Evolutionary conservation across 2,888 invertebrate species (phyloP).

Genomic region (Oeneis ivallda): DNA sequence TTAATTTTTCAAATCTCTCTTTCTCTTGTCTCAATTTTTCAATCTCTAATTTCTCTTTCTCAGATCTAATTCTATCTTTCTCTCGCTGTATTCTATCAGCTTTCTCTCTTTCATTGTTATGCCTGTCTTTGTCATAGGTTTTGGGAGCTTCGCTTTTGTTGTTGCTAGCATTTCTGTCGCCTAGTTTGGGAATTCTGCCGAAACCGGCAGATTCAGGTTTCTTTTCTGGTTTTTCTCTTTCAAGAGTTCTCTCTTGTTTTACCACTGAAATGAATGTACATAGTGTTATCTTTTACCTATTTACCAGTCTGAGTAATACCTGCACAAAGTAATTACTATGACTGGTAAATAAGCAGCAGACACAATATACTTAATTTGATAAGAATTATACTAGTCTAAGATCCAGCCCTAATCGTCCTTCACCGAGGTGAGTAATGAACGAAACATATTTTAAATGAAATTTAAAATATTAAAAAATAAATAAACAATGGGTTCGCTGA

Average conservation of each 20-base stretch:
- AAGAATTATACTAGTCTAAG: no score
- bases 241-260: slow-evolving; percentile 58
- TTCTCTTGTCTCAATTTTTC: slow-evolving; percentile 57
- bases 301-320: neutral
- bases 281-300: neutral
- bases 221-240: slow-evolving; percentile 63
- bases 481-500: no score
- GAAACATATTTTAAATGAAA: no score
- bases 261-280: slow-evolving; percentile 40
- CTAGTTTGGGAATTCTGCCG: slow-evolving; percentile 80
- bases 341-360: neutral
- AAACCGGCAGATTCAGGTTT: slow-evolving; percentile 60
- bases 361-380: slow-evolving; percentile 15
- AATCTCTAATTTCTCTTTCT: slow-evolving; percentile 53
- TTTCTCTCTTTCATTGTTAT: slow-evolving; percentile 46
- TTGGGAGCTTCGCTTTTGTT: slow-evolving; percentile 54
- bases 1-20: slow-evolving; percentile 66
- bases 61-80: slow-evolving; percentile 41
- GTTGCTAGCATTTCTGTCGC: slow-evolving; percentile 54
- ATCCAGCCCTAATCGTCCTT: no score
- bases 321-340: no score
- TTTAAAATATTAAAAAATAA: no score
- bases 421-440: no score
- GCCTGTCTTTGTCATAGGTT: slow-evolving; percentile 51
- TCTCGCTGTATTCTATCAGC: slow-evolving; percentile 48